These are phyloP conservation scores for Canis aureus DNA, from an alignment of 2,113 vertebrate genomes.

Conservation along the genomic window DNA sequence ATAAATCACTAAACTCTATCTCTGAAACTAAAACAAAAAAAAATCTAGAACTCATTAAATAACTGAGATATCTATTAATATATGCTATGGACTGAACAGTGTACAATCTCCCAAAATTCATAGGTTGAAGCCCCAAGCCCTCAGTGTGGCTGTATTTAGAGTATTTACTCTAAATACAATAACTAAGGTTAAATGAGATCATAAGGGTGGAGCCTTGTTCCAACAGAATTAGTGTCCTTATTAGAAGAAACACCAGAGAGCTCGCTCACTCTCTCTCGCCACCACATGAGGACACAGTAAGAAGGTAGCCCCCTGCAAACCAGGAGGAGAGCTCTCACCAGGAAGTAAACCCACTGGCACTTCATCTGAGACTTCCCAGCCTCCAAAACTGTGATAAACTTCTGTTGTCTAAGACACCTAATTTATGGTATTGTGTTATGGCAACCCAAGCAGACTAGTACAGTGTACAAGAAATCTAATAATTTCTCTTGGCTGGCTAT, in stretches of 20 bases:
- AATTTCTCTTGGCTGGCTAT: not conserved
- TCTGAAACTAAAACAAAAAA: too few relatives aligned
- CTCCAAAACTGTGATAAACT: not conserved
- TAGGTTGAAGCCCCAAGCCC: not conserved
- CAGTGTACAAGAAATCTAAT: not conserved
- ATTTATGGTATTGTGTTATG: not conserved
- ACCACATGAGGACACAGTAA: not conserved
- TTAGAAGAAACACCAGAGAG: not conserved
- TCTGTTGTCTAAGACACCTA: not conserved
- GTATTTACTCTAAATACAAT: not conserved
- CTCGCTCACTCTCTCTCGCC: not conserved
- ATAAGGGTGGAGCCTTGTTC: not conserved
- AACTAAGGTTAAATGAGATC: not conserved
- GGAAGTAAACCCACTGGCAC: not conserved
- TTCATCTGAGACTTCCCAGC: not conserved
- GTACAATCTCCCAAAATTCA: not conserved
- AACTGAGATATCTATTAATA: not conserved
- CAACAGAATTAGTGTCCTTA: not conserved
- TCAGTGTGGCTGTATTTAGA: too few relatives aligned
- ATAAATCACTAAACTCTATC: too few relatives aligned
- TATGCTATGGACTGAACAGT: not conserved
- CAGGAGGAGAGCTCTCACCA: not conserved
- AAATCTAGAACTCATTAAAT: not conserved
- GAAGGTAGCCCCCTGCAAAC: not conserved
- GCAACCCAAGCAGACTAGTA: not conserved